phyloP scores from a whole-genome alignment of 1,140 invertebrate species.

The Penaeus japonicus region DNA sequence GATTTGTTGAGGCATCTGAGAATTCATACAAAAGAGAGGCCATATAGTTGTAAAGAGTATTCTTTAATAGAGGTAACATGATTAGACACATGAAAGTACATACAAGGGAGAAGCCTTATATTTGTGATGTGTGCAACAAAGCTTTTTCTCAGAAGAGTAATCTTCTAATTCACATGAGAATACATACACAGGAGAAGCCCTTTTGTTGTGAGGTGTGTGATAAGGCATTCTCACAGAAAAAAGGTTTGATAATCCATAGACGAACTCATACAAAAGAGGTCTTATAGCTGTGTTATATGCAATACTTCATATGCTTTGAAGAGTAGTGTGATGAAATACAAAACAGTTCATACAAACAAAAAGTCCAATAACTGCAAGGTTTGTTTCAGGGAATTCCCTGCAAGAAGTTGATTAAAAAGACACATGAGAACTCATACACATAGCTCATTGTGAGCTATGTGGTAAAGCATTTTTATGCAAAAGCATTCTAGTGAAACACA shows the following conservation, averaged over 20 bases:
- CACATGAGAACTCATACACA: neutral
- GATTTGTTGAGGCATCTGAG: neutral
- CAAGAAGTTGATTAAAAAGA: neutral
- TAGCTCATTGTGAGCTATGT: neutral
- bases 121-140: neutral
- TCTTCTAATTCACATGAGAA: neutral
- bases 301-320: too few species aligned
- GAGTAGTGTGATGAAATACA: neutral
- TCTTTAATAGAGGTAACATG: neutral
- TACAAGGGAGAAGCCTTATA: neutral
- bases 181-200: neutral
- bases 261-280: neutral
- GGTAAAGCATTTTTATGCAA: neutral
- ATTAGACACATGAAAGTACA: neutral
- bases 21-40: neutral
- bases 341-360: neutral
- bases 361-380: neutral
- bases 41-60: neutral
- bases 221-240: neutral
- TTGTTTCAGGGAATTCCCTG: neutral
- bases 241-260: neutral
- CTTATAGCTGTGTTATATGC: neutral
- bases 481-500: neutral
- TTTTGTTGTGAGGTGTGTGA: neutral
- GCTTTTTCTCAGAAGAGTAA: neutral